Evolutionary conservation across 2,888 invertebrate species (phyloP), one percentile per base, ranked within the genome.

Genomic region (Nymphalis urticae): DNA sequence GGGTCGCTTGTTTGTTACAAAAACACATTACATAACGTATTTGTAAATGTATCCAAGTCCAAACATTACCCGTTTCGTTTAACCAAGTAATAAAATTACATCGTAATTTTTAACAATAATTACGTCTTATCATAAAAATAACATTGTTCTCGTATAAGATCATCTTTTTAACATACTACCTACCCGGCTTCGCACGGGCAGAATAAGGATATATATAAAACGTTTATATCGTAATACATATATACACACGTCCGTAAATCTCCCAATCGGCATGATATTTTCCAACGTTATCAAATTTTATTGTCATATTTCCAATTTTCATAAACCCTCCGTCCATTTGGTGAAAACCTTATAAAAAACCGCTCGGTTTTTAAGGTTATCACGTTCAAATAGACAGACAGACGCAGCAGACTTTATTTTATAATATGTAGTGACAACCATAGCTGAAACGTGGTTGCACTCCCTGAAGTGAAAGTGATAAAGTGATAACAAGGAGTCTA

Each of bases 391-490:
- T 6, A 32, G 27, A 32, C 6, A 32, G 27, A 32, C 21, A 21
- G 21, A 21, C 21, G 2, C 21, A 2, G 1, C 2, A 2, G 1
- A 21, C 21, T 21, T 21, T 21, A 2, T 21, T 32, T 32, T 5
- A 5, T 32, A 6, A 32, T 6, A 32, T 6, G 0, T 32, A 32
- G 27, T 32, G 1, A 42, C 13, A 42, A 42, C 13, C 10, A 13
- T 72, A 71, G 59, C 67, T 58, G 62, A 19, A 36, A 58, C 19
- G 32, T 32, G 17, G 54, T 16, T 16, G 32, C 17, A n/a, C 27
- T 56, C 42, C 42, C 48, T 64, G 60, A 60, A 72, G 81, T 77
- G 84, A 83, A 83, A 83, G 84, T 80, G 79, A 82, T 81, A 6
- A 79, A 79, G 72, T 75, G 62, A 75, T 73, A 71, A 72, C 48